Conservation (phyloP, 53 echinoderm and acorn worm species). For the Actinopyga echinites region DNA sequence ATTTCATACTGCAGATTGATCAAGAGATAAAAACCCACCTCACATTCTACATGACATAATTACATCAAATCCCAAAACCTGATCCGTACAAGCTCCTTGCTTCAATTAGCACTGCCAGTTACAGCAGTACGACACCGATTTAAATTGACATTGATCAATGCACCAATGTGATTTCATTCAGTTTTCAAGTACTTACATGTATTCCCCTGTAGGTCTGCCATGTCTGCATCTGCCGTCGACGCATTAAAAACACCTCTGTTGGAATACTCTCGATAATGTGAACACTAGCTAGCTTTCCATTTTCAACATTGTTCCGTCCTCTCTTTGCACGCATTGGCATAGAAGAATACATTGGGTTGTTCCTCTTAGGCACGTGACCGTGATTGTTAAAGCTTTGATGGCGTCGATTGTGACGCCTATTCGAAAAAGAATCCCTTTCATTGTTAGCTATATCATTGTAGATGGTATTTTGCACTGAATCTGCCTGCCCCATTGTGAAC, state of each 20-base stretch:
- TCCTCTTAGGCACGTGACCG: constrained; percentile 15
- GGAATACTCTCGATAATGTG: constrained; percentile 99
- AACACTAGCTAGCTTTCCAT: constrained; percentile 81
- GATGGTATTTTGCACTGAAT: constrained; percentile 6
- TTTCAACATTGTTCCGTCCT: constrained; percentile 63
- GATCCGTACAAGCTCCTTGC: too few species aligned
- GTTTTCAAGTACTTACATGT: constrained; percentile 4
- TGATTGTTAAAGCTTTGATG: constrained; percentile 43
- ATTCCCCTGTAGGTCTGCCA: constrained; percentile 78
- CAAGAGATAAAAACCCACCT: too few species aligned
- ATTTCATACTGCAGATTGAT: too few species aligned
- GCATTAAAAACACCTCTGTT: constrained; percentile 80
- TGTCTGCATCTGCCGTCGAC: constrained; percentile 76
- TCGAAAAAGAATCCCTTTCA: constrained; percentile 37
- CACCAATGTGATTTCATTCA: too few species aligned
- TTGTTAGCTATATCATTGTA: constrained; percentile 33
- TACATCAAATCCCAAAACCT: too few species aligned
- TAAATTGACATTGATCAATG: too few species aligned
- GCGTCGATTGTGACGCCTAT: constrained; percentile 26
- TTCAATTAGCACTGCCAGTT: too few species aligned
- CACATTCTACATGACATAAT: too few species aligned
- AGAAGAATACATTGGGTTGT: constrained; percentile 52
- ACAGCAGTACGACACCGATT: too few species aligned
- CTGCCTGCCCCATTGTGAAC: constrained; percentile 40
- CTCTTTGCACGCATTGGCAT: constrained; percentile 55